Base-by-base conservation (phyloP, 2,888 invertebrate species). In the Cecidostiba fungosa region DNA sequence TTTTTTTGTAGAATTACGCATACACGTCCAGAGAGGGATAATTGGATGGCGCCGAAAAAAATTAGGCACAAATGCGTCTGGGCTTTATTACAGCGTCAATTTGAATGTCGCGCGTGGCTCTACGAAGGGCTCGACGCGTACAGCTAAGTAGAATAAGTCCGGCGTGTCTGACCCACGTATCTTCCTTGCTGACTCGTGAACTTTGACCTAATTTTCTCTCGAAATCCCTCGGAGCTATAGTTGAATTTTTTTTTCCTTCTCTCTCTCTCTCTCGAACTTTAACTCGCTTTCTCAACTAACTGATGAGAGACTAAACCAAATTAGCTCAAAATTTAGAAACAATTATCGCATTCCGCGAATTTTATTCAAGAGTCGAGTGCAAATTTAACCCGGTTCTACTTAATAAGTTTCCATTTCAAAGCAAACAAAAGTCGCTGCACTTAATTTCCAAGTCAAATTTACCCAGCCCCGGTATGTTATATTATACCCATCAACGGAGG, bases 161-260 rank as follows among this genome's bases (percentile, higher is more conserved):
- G 32, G 19, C 16, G 4, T 36, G 69, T 19, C 69, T 16, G 39
- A 6, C 5, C 36, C 6, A n/a, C 19, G 32, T 36, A 70, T n/a
- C n/a, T n/a, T n/a, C 16, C 36, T 39, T 16, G 36, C 10, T 70
- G 19, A 19, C 19, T 36, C 36, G 36, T 36, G 70, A 70, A 70
- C 70, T 36, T 70, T 70, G 70, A 19, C 70, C 70, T n/a, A 32
- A 70, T 70, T 70, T 36, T 39, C 39, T 39, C 39, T 36, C n/a
- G 10, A 36, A 36, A 70, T 32, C 36, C n/a, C 36, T 36, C 32
- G 16, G 19, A 69, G 69, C 10, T 59, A 26, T 10, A n/a, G 10
- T 70, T 36, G n/a, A 32, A 70, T 16, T 14, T 32, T 39, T 32
- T 39, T 23, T n/a, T 6, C 8, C 6, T 23, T 36, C 2, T 69